phyloP scores from a whole-genome alignment of 1,140 invertebrate species.

The Drosophila ficusphila region DNA sequence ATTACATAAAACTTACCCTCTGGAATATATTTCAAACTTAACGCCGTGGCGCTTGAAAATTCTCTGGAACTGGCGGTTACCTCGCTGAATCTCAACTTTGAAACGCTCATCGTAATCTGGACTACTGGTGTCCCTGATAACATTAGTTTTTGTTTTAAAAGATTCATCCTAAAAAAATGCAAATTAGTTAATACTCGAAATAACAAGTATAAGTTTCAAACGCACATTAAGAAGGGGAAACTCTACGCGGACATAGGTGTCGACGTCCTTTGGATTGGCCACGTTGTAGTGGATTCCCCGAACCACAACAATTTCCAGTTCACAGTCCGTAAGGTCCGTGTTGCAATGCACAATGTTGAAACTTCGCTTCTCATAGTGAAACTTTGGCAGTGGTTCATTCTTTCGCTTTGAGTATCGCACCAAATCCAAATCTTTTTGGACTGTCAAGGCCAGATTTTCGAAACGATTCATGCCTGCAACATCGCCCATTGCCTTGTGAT shows the following conservation, averaged over 20 bases:
- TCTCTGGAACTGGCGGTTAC: slow-evolving; percentile 90
- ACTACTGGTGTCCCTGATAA: slow-evolving; percentile 93
- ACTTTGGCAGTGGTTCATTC: slow-evolving; percentile 89
- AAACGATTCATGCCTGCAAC: slow-evolving; percentile 95
- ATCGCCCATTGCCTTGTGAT: slow-evolving; percentile 97
- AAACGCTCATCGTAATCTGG: slow-evolving; percentile 94
- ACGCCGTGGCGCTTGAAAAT: slow-evolving; percentile 94
- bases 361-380: slow-evolving; percentile 96
- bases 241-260: slow-evolving; percentile 97
- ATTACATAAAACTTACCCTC: slow-evolving; percentile 90
- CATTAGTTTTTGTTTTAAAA: slow-evolving; percentile 90
- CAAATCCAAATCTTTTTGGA: slow-evolving; percentile 95
- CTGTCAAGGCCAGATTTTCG: slow-evolving; percentile 92
- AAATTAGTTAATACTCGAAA: not conserved
- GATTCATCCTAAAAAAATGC: slow-evolving; percentile 88
- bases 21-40: slow-evolving; percentile 96
- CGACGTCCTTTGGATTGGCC: slow-evolving; percentile 93
- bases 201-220: too few species aligned
- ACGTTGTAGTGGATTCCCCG: slow-evolving; percentile 95
- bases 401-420: slow-evolving; percentile 89
- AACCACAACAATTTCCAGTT: slow-evolving; percentile 94
- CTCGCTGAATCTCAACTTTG: slow-evolving; percentile 91
- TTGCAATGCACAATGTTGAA: slow-evolving; percentile 97
- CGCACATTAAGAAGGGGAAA: slow-evolving; percentile 95
- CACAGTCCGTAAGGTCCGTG: slow-evolving; percentile 95